Evolutionary conservation across 2,113 vertebrate genomes (phyloP).

Genomic region (Halichoeres trimaculatus): DNA sequence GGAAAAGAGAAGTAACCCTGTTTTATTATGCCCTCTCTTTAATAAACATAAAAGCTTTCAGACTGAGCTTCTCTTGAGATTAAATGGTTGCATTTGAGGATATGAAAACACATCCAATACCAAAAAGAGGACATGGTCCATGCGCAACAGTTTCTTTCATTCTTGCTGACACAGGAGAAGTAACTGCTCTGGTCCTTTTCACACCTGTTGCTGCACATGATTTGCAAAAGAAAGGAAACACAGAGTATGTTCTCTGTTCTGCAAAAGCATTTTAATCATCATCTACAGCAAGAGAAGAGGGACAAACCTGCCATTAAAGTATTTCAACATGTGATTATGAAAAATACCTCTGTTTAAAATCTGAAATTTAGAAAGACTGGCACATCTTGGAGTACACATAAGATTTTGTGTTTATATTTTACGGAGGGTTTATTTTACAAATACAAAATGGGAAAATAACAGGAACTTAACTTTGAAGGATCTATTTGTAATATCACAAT

Average conservation of each 20-base stretch:
- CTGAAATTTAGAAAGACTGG: too few species aligned
- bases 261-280: neutral
- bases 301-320: neutral
- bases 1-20: neutral
- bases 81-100: neutral
- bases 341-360: too few species aligned
- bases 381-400: too few species aligned
- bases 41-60: neutral
- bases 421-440: too few species aligned
- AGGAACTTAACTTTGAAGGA: too few species aligned
- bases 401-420: too few species aligned
- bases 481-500: too few species aligned
- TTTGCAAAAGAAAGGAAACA: conserved; percentile 23
- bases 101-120: neutral
- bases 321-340: too few species aligned
- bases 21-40: neutral
- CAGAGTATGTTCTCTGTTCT: neutral
- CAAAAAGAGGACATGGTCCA: neutral
- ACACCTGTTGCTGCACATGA: conserved; percentile 67
- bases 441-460: too few species aligned
- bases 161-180: neutral
- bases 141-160: neutral
- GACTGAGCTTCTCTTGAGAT: neutral
- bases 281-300: neutral
- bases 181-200: conserved; percentile 3